These are phyloP conservation scores for Monodelphis domestica DNA, from an alignment of 2,797 vertebrate species.

Conservation along the genomic window DNA sequence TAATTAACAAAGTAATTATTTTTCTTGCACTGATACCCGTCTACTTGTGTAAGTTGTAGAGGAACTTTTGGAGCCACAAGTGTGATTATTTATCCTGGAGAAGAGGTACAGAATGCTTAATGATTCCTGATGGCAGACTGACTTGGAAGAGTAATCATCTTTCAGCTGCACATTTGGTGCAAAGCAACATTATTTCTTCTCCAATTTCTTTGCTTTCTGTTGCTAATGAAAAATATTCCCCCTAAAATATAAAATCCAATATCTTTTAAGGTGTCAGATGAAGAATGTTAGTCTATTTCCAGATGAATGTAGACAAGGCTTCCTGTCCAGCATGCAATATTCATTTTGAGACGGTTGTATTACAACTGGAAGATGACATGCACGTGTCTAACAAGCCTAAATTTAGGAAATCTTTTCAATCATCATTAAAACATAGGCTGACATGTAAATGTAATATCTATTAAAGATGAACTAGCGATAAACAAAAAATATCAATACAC, in stretches of 20 bases:
- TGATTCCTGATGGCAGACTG: neutral
- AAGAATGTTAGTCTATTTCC: conserved; percentile 27
- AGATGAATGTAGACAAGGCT: conserved; percentile 46
- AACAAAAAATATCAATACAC: conserved; percentile 59
- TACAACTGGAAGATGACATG: conserved; percentile 51
- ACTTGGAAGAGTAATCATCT: neutral
- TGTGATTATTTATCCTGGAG: neutral
- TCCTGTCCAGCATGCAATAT: conserved; percentile 59
- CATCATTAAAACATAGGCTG: conserved; percentile 63
- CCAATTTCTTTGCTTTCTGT: conserved; percentile 60
- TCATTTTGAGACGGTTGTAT: conserved; percentile 38
- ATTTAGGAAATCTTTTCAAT: conserved; percentile 54
- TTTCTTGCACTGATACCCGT: neutral
- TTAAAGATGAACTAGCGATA: conserved; percentile 64
- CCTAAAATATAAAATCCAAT: conserved; percentile 52
- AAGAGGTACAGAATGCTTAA: neutral
- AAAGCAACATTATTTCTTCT: conserved; percentile 28
- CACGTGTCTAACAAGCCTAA: conserved; percentile 56
- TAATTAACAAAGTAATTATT: conserved; percentile 10
- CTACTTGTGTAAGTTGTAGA: conserved; percentile 1
- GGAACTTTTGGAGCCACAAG: neutral
- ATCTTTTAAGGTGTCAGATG: conserved; percentile 37
- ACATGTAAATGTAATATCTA: conserved; percentile 60
- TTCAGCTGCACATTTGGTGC: conserved; percentile 28
- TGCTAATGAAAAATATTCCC: conserved; percentile 47